Evolutionary conservation across 2,888 invertebrate species (phyloP), one percentile per base, ranked within the genome.

Genomic region (Ormia ochracea): DNA sequence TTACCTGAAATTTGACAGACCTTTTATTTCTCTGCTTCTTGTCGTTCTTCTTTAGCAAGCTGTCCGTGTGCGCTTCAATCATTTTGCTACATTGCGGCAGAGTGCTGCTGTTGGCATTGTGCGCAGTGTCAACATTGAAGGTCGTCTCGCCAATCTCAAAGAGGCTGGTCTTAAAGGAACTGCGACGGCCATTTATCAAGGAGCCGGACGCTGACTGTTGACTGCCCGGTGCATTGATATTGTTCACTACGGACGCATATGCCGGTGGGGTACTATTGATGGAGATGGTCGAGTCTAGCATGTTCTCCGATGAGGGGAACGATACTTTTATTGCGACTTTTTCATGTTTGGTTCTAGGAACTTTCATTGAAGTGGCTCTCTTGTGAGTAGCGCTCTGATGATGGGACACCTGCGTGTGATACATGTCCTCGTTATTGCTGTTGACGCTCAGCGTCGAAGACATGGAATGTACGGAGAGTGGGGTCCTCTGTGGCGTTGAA

Each of bases 1-100:
- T 96, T 81, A 96, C 96, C 92, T 96, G 94, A 21, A 96, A 94
- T 88, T 96, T 97, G 78, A 96, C 95, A 87, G 96, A 96, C 75
- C 96, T 92, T 87, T 95, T 96, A 9, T 96, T 95, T 92, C 96
- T 94, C 70, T 93, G 91, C 83, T 93, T 91, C 21, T 92, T 92
- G 33, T 92, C 84, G 3, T 82, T 74, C n/a, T 19, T 50, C 14
- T 65, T 66, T 3, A 63, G 10, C 14, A 75, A 19, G 58, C 75
- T 65, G 28, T 70, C 72, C 7, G 61, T 50, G 17, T 81, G 69
- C 0, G 54, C 41, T n/a, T 76, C 80, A 6, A 58, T 17, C 2
- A 38, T n/a, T 14, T 52, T 59, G 1, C 41, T 19, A 4, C 28
- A 52, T 1, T 45, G 70, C 6, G 76, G 4, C 0, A 65, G 48